These are phyloP conservation scores for Tadarida brasiliensis DNA, from an alignment of 2,797 vertebrate species.

Conservation along the genomic window DNA sequence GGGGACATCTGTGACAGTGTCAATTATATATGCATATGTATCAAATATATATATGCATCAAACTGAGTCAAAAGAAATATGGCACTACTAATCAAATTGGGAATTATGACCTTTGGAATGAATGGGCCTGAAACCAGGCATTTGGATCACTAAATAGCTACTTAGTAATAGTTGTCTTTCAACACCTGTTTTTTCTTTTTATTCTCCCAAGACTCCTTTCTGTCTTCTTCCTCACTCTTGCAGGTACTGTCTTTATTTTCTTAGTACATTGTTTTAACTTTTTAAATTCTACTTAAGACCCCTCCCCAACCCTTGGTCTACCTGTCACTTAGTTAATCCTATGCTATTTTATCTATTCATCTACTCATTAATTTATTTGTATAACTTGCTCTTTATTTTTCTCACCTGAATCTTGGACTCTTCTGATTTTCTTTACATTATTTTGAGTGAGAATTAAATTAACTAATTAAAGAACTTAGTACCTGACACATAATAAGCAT, in stretches of 20 bases:
- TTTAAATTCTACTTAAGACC: neutral
- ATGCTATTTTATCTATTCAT: constrained; percentile 18
- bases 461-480: constrained; percentile 13
- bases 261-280: neutral
- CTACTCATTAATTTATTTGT: constrained; percentile 2
- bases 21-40: too few species aligned
- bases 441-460: constrained; percentile 31
- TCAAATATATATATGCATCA: too few species aligned
- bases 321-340: neutral
- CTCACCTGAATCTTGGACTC: neutral
- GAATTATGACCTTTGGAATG: neutral
- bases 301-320: neutral
- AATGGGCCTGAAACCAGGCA: neutral
- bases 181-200: constrained; percentile 18
- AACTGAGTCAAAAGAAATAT: neutral
- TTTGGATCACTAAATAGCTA: neutral
- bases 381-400: neutral
- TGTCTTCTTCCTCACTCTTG: neutral
- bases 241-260: neutral
- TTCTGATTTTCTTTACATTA: constrained; percentile 13
- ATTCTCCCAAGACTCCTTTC: neutral
- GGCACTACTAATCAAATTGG: neutral
- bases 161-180: neutral
- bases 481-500: neutral
- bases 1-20: too few species aligned